phyloP scores from a whole-genome alignment of 2,113 vertebrate genomes.

The Azemiops feae region DNA sequence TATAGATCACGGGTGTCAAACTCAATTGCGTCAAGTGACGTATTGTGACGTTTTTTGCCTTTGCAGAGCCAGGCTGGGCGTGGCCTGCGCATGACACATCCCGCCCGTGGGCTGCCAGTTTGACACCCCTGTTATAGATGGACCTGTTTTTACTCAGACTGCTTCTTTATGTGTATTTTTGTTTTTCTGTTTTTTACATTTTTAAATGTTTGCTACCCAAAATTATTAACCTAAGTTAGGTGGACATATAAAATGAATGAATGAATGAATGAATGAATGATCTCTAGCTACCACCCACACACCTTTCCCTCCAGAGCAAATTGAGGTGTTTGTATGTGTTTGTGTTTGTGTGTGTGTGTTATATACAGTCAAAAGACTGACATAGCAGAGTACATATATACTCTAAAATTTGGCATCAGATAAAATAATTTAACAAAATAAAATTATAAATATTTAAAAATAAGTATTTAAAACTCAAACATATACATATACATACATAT shows the following conservation, averaged over 20 bases:
- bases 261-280: neutral
- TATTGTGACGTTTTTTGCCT: too few relatives aligned
- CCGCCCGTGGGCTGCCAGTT: too few relatives aligned
- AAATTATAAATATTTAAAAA: too few relatives aligned
- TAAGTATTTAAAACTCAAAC: too few relatives aligned
- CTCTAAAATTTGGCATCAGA: too few relatives aligned
- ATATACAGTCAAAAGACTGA: neutral
- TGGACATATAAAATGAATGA: neutral
- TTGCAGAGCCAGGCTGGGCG: too few relatives aligned
- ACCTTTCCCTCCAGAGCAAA: neutral
- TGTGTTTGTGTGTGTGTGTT: too few relatives aligned
- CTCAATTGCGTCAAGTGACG: too few relatives aligned
- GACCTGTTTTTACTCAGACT: neutral
- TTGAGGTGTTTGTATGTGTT: neutral
- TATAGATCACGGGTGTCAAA: too few relatives aligned
- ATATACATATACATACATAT: too few relatives aligned
- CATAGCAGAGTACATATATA: neutral
- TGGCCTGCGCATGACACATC: too few relatives aligned
- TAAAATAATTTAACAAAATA: too few relatives aligned
- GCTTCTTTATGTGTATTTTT: neutral
- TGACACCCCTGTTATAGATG: neutral
- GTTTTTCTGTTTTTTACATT: neutral
- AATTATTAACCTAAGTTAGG: neutral
- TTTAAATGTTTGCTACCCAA: neutral
- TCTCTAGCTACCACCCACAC: neutral